Conservation (phyloP, 2,888 invertebrate genomes). For the Hypomecis atomaria region DNA sequence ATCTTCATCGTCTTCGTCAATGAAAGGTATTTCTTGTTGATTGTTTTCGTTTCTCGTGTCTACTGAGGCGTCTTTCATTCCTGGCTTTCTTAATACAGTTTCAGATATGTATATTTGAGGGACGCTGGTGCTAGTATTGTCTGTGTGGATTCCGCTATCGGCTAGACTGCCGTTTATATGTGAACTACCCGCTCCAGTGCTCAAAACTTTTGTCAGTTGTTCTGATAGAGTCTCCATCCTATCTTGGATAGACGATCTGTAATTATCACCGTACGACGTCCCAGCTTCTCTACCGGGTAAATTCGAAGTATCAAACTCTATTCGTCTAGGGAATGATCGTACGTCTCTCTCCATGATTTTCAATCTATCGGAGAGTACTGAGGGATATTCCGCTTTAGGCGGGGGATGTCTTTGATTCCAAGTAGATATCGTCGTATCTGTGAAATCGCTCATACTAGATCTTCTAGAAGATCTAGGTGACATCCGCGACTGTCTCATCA, state of each 20-base stretch:
- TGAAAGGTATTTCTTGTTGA: constrained; percentile 78
- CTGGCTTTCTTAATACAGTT: constrained; percentile 53
- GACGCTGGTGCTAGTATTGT: constrained; percentile 77
- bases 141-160: constrained; percentile 79
- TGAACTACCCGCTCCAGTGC: constrained; percentile 75
- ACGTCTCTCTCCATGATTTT: constrained; percentile 65
- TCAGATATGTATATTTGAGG: constrained; percentile 75
- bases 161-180: constrained; percentile 79
- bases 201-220: constrained; percentile 75
- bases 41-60: constrained; percentile 79
- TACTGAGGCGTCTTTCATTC: constrained; percentile 73
- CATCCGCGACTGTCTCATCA: constrained; percentile 65
- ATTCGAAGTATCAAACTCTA: constrained; percentile 76
- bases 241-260: constrained; percentile 65
- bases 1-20: constrained; percentile 76
- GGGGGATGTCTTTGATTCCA: constrained; percentile 74
- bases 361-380: constrained; percentile 74
- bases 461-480: constrained; percentile 77
- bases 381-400: constrained; percentile 72
- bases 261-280: constrained; percentile 71
- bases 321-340: constrained; percentile 68
- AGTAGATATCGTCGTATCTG: constrained; percentile 80
- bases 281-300: constrained; percentile 61
- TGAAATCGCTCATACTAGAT: constrained; percentile 81
- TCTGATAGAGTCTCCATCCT: constrained; percentile 75